These are phyloP conservation scores for Scotopteryx bipunctaria DNA, from an alignment of 2,888 invertebrate species.

Conservation along the genomic window DNA sequence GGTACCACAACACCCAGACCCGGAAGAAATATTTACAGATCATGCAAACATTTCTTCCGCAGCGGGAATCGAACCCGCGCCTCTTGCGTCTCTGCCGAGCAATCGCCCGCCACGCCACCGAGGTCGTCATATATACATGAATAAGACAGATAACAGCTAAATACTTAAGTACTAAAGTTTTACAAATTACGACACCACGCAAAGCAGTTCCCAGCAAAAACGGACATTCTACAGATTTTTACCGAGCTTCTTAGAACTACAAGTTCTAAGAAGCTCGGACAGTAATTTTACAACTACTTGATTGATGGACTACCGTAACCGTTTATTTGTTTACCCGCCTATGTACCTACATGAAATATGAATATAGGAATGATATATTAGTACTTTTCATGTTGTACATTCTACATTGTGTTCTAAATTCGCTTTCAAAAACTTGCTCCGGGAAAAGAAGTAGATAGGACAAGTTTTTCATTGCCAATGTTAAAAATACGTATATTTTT, in stretches of 20 bases:
- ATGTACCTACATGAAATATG: not conserved
- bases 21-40: too few species aligned
- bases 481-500: slow-evolving; percentile 35
- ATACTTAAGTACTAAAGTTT: slow-evolving; percentile 4
- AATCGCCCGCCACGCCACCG: too few species aligned
- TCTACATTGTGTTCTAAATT: not conserved
- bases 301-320: not conserved
- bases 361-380: not conserved
- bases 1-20: too few species aligned
- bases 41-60: too few species aligned
- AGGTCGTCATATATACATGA: too few species aligned
- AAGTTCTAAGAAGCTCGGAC: too few species aligned
- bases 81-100: too few species aligned
- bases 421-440: not conserved
- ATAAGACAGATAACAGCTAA: too few species aligned
- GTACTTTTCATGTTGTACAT: too few species aligned
- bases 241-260: slow-evolving; percentile 1
- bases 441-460: not conserved
- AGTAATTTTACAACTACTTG: too few species aligned
- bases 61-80: too few species aligned
- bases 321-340: not conserved
- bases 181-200: not conserved
- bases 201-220: not conserved
- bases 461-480: slow-evolving; percentile 19
- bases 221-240: slow-evolving; percentile 7